A percentile compares a stretch with the other conserved stretches of the same genome.
phyloP scores from a whole-genome alignment of 2,113 vertebrate species.

The Trachemys scripta region DNA sequence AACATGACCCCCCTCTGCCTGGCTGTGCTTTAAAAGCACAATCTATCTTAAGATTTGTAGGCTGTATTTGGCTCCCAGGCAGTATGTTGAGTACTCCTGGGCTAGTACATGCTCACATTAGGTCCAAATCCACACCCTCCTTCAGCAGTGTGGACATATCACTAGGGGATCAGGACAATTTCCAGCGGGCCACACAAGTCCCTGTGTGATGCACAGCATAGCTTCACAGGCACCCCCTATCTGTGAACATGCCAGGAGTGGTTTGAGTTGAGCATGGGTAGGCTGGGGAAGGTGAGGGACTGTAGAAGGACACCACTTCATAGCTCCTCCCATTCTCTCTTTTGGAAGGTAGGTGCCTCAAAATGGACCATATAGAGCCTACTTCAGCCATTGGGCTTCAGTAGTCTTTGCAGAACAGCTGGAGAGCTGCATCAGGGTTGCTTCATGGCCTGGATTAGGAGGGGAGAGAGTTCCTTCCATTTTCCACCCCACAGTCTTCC shows the following conservation, averaged over 20 bases:
- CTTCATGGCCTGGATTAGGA: accelerated
- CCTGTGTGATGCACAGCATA: not conserved
- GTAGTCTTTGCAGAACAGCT: not conserved
- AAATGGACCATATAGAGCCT: not conserved
- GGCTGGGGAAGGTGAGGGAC: not conserved
- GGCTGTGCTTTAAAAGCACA: not conserved
- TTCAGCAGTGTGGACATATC: not conserved
- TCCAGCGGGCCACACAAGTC: not conserved
- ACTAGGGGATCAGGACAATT: not conserved
- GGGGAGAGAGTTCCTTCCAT: not conserved
- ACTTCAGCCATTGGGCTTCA: not conserved
- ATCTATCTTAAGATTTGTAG: not conserved
- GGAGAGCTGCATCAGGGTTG: not conserved
- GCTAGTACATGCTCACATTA: not conserved
- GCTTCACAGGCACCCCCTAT: not conserved
- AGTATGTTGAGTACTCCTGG: not conserved
- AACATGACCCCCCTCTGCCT: not conserved
- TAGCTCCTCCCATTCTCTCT: not conserved
- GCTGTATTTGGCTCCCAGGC: not conserved
- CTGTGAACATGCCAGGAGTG: too few species aligned
- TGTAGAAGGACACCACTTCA: not conserved
- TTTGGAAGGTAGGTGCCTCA: not conserved
- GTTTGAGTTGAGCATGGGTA: not conserved
- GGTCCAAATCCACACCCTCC: not conserved
- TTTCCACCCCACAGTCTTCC: not conserved